Percentiles rank a stretch among this genome's conserved stretches.
These are phyloP conservation scores for Blastomussa wellsi DNA, from an alignment of 92 coral and sea anemone species.

Conservation along the genomic window DNA sequence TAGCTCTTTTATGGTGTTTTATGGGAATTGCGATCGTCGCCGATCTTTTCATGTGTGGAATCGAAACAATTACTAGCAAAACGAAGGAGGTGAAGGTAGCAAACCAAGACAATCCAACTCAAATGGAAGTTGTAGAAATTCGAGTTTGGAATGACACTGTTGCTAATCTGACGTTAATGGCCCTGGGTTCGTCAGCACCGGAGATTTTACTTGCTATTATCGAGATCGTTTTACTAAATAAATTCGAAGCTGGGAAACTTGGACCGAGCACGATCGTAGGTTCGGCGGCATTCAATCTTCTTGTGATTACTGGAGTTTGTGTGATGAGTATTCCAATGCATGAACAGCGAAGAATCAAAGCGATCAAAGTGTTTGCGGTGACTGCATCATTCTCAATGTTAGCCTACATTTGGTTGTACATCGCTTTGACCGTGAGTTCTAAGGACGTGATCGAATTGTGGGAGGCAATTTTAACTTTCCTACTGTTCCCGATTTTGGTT, in stretches of 20 bases:
- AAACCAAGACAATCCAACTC: slow-evolving; percentile 65
- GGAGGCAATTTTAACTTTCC: slow-evolving; percentile 95
- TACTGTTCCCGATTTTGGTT: slow-evolving; percentile 89
- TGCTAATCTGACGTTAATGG: slow-evolving; percentile 96
- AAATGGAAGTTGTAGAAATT: slow-evolving; percentile 81
- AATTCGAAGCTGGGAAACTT: slow-evolving; percentile 84
- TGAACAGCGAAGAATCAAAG: slow-evolving; percentile 80
- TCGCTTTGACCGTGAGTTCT: slow-evolving; percentile 61
- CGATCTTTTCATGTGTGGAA: slow-evolving; percentile 97
- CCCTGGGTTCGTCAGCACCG: slow-evolving; percentile 98
- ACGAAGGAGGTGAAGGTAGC: slow-evolving; percentile 90
- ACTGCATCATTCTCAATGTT: slow-evolving; percentile 79
- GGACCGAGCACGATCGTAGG: slow-evolving; percentile 99
- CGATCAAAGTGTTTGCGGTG: slow-evolving; percentile 91
- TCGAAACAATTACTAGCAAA: slow-evolving; percentile 97
- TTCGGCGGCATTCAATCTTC: slow-evolving; percentile 94
- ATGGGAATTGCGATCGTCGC: slow-evolving; percentile 97
- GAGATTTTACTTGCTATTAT: slow-evolving; percentile 93
- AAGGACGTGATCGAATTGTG: slow-evolving; percentile 82
- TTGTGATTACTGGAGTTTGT: slow-evolving; percentile 91
- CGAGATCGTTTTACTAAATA: slow-evolving; percentile 76
- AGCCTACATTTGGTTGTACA: slow-evolving; percentile 87
- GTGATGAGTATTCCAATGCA: slow-evolving; percentile 86
- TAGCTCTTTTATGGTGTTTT: slow-evolving; percentile 93
- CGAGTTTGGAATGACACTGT: slow-evolving; percentile 99